Evolutionary conservation across 1,140 invertebrate genomes (phyloP).

Genomic region (Lepidurus packardi): DNA sequence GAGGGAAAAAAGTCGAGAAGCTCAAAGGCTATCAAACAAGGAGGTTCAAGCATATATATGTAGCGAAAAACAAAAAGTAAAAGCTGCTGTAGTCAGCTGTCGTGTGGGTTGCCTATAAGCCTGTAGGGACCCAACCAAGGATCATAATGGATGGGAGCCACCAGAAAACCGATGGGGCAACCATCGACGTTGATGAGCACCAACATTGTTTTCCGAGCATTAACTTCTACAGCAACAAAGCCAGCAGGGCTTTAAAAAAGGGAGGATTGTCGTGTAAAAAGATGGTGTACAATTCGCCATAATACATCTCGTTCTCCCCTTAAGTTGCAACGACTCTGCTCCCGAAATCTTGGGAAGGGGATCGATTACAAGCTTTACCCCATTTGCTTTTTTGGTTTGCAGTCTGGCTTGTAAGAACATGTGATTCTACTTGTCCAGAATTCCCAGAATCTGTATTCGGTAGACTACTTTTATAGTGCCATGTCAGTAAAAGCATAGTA

Average conservation of each 20-base stretch:
- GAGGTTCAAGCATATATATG: not conserved
- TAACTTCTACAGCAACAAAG: not conserved
- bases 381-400: not conserved
- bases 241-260: not conserved
- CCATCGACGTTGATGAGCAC: constrained; percentile 6
- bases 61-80: not conserved
- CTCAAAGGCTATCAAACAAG: constrained; percentile 10
- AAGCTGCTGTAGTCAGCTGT: not conserved
- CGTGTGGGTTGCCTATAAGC: constrained; percentile 16
- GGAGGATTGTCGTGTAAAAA: constrained; percentile 7
- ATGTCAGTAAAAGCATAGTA: too few species aligned
- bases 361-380: not conserved
- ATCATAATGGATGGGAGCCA: constrained; percentile 12
- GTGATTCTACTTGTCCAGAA: too few species aligned
- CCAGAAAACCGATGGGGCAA: constrained; percentile 14
- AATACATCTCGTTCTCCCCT: not conserved
- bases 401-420: too few species aligned
- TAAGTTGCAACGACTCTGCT: not conserved
- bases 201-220: constrained; percentile 21
- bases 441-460: too few species aligned
- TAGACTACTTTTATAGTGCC: too few species aligned
- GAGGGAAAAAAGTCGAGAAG: not conserved
- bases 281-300: not conserved
- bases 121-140: not conserved
- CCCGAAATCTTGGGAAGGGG: not conserved